Evolutionary conservation across 2,797 vertebrate genomes (phyloP), one percentile per base, ranked within the genome.

Genomic region (Eulemur rubriventer): DNA sequence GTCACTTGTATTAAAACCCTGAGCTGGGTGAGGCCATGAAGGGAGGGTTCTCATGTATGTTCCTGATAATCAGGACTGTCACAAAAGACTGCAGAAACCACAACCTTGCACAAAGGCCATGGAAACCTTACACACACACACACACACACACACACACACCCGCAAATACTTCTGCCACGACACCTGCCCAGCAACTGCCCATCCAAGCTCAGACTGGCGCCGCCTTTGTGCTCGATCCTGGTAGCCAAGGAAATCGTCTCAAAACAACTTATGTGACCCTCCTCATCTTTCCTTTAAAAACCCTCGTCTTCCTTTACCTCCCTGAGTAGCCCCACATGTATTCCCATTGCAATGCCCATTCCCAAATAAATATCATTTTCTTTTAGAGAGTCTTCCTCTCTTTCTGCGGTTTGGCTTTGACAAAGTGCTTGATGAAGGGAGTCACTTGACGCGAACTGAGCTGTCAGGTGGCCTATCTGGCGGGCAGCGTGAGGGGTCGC

Each of bases 401-500:
- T 50, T 11, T 76, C 48, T 76, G 48, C 22, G 48, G 11, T 76
- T n/a, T 76, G 33, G 48, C 46, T 76, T 73, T 35, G 73, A 76
- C 48, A 24, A 52, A 35, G 52, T 30, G 43, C 55, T 43, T 4
- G 35, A 52, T 83, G 41, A 26, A 89, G 70, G 26, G 24, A 61
- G 24, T 52, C 20, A 14, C 30, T 26, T 83, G 85, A 35, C 10
- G 4, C 30, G 10, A 59, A 17, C 30, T 26, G 28, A 55, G 30
- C 17, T 38, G 38, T 46, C 35, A 46, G 55, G 33, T 38, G 26
- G 22, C 46, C 55, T 57, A 52, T 28, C 10, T 61, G 65, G 57
- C 16, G 63, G 52, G 2, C 4, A 1, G 0, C 8, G 2, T 35
- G 30, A 17, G 12, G 13, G 26, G 30, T 14, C 2, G 22, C 2